Base-by-base conservation (phyloP, 2,113 vertebrate species). In the Bufo gargarizans region DNA sequence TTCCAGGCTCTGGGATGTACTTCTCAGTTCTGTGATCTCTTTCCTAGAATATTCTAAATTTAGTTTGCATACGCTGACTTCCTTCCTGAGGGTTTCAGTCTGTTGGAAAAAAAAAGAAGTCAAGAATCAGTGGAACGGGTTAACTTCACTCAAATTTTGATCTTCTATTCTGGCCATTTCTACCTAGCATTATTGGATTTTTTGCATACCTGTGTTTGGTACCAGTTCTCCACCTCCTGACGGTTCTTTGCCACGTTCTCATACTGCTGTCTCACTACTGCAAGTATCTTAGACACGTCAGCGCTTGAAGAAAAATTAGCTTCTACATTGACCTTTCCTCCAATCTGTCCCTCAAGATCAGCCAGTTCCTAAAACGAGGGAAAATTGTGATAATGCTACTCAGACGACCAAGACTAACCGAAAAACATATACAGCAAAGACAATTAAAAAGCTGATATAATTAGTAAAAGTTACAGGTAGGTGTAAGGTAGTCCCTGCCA, bases 211-310 rank as follows among this genome's bases (percentile, higher is more conserved):
- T 97, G 96, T 71, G 55, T 89, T 89, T 96, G 93, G 94, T 96
- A 97, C 97, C 97, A 99, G 11, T 22, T 87, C 83, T 98, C 97
- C 0, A 96, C 97, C 0, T 99, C 97, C 1, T 92, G 89, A 59
- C 96, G 96, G 93, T 97, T 98, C 95, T 98, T 99, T 0, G 92
- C 88, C 49, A 97, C 95, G 89, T 77, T 90, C 92, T 98, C 97
- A 0, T 97, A 99, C 91, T 99, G 96, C 19, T 86, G 20, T 0
- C 98, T 92, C 91, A 99, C 94, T 50, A 95, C 94, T 0, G 93
- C 86, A 89, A 96, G 89, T 84, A 94, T 90, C 77, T 95, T 93
- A 83, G 93, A 93, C 49, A 96, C 91, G 91, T 96, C 94, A 9
- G 93, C 80, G 0, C 93, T 93, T 0, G 94, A 93, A 6, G 91